A percentile compares a stretch with the other conserved stretches of the same genome.
Conservation (phyloP, 2,888 invertebrate genomes). For the Leistus spinibarbis region DNA sequence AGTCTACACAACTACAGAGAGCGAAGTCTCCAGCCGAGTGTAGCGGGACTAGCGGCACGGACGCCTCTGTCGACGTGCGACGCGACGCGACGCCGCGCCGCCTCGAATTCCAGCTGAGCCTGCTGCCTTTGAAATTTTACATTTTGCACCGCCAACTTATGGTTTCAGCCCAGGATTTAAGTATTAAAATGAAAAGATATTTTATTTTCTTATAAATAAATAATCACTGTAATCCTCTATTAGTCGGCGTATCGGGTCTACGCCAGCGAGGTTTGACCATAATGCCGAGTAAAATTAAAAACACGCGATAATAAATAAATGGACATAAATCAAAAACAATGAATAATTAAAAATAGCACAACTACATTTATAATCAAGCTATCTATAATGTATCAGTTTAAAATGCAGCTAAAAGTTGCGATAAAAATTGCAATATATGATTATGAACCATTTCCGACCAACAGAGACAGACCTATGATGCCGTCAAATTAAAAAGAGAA, state of each 20-base stretch:
- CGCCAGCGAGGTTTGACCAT: no score
- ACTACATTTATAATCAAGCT: no score
- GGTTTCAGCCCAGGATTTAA: no score
- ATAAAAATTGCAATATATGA: not conserved
- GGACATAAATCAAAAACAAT: no score
- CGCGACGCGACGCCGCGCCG: not conserved
- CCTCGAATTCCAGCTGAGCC: not conserved
- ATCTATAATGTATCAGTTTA: not conserved
- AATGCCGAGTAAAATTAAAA: no score
- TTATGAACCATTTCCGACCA: not conserved
- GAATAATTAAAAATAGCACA: no score
- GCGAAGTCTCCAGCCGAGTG: not conserved
- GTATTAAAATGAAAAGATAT: no score
- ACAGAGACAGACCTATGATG: not conserved
- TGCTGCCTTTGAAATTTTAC: not conserved
- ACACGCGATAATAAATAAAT: no score
- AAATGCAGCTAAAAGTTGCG: not conserved
- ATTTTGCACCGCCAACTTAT: not conserved
- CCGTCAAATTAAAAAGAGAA: not conserved
- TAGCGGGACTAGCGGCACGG: not conserved
- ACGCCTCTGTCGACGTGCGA: not conserved
- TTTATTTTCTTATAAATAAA: no score
- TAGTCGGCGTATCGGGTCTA: no score
- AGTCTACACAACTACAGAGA: not conserved
- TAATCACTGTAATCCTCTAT: no score